These are phyloP conservation scores for Syritta pipiens DNA, from an alignment of 2,888 invertebrate genomes.

Conservation along the genomic window DNA sequence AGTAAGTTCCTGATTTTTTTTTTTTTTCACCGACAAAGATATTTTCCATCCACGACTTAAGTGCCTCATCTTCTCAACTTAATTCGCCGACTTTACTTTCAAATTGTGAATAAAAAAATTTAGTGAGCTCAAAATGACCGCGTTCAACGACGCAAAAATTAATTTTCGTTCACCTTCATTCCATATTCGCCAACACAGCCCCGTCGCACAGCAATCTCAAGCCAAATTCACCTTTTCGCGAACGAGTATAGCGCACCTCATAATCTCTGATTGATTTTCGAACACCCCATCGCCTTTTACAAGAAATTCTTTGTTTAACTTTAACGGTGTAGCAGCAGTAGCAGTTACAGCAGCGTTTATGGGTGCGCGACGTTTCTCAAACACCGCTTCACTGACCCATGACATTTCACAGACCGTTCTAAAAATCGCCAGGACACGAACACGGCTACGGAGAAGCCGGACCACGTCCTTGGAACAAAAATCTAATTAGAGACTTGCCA, in stretches of 20 bases:
- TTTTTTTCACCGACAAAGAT: too few species aligned
- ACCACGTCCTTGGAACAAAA: constrained; percentile 58
- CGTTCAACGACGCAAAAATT: too few species aligned
- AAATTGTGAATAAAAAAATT: too few species aligned
- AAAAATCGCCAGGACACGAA: constrained; percentile 49
- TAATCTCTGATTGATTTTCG: constrained; percentile 40
- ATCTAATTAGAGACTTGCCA: constrained; percentile 64
- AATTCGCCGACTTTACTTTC: too few species aligned
- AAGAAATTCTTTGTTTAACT: constrained; percentile 6
- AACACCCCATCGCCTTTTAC: constrained; percentile 9
- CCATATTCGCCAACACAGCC: not conserved
- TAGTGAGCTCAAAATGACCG: too few species aligned
- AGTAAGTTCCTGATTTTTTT: too few species aligned
- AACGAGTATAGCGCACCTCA: constrained; percentile 9
- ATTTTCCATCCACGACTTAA: too few species aligned
- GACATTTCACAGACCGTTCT: constrained; percentile 38
- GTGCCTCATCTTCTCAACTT: too few species aligned
- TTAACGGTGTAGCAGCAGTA: not conserved
- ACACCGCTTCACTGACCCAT: constrained; percentile 40
- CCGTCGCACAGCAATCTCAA: not conserved
- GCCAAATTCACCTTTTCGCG: not conserved
- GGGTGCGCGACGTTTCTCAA: constrained; percentile 36
- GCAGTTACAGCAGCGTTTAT: too few species aligned
- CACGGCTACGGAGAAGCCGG: constrained; percentile 39
- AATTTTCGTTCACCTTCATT: not conserved